Evolutionary conservation across 1,140 invertebrate genomes (phyloP).

Genomic region (Globodera rostochiensis): DNA sequence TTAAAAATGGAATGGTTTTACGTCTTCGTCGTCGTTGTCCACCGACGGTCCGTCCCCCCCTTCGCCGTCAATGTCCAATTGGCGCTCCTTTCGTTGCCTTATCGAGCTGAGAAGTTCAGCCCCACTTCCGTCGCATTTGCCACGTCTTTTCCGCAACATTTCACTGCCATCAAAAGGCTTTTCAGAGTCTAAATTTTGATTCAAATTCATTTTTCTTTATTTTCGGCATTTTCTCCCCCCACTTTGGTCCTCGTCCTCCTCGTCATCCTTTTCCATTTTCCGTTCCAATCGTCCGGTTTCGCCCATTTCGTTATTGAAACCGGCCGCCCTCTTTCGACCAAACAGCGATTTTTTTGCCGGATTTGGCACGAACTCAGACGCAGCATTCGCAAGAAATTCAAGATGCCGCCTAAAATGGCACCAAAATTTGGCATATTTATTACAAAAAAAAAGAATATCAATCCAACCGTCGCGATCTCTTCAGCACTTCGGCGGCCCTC

Average conservation of each 20-base stretch:
- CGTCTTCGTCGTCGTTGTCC: slow-evolving; percentile 3
- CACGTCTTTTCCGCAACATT: not conserved
- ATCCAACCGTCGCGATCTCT: slow-evolving; percentile 32
- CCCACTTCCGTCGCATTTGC: not conserved
- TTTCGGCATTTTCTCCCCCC: not conserved
- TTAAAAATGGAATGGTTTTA: not conserved
- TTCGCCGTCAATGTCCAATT: slow-evolving; percentile 6
- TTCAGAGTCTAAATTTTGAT: not conserved
- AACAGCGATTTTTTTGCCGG: slow-evolving; percentile 29
- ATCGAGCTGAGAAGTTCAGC: not conserved
- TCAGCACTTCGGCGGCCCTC: slow-evolving; percentile 54
- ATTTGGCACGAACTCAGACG: not conserved
- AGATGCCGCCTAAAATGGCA: slow-evolving; percentile 33
- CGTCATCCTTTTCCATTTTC: not conserved
- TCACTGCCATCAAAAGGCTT: slow-evolving; percentile 15
- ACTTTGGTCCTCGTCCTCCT: not conserved
- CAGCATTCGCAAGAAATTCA: slow-evolving; percentile 28
- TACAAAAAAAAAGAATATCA: not conserved
- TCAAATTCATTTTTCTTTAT: not conserved
- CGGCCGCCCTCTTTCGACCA: slow-evolving; percentile 23
- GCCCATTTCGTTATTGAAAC: not conserved
- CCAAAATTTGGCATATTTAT: slow-evolving; percentile 3
- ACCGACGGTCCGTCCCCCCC: not conserved
- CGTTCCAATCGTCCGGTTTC: not conserved
- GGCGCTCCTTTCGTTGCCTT: slow-evolving; percentile 8